Percentiles rank a stretch among this genome's conserved stretches.
These are phyloP conservation scores for Tineola bisselliella DNA, from an alignment of 2,888 invertebrate genomes.

Conservation along the genomic window DNA sequence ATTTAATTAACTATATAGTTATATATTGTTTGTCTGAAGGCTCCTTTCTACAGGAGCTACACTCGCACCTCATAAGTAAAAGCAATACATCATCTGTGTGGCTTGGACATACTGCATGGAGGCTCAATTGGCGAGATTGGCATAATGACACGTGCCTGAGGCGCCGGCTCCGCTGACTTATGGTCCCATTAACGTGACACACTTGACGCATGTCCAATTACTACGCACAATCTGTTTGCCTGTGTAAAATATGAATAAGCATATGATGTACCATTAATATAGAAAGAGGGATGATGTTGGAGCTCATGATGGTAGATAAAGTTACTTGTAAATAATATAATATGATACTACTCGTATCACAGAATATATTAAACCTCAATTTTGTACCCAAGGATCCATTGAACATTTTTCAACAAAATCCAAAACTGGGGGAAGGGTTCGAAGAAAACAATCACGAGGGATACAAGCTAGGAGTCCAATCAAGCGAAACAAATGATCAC, in stretches of 20 bases:
- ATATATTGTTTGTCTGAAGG: neutral
- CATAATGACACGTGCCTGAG: constrained; percentile 53
- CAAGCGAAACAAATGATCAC: constrained; percentile 51
- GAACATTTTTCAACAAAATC: constrained; percentile 40
- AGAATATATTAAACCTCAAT: constrained; percentile 37
- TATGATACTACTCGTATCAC: no score
- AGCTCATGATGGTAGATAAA: constrained; percentile 56
- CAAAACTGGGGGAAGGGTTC: constrained; percentile 40
- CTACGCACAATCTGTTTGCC: constrained; percentile 56
- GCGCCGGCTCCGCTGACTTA: constrained; percentile 46
- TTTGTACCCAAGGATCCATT: constrained; percentile 22
- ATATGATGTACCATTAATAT: constrained; percentile 18
- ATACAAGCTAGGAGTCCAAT: constrained; percentile 53
- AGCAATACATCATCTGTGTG: constrained; percentile 41
- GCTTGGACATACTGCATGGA: constrained; percentile 24
- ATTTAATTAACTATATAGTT: no score
- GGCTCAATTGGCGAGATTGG: constrained; percentile 56
- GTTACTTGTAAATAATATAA: constrained; percentile 27
- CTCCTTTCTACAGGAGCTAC: neutral
- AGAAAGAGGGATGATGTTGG: constrained; percentile 29
- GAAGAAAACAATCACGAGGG: constrained; percentile 56
- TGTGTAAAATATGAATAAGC: constrained; percentile 59
- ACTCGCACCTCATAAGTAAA: constrained; percentile 31
- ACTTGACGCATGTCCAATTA: constrained; percentile 64
- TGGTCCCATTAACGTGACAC: constrained; percentile 58